Evolutionary conservation across 2,888 invertebrate genomes (phyloP).

Genomic region (Trissolcus japonicus): DNA sequence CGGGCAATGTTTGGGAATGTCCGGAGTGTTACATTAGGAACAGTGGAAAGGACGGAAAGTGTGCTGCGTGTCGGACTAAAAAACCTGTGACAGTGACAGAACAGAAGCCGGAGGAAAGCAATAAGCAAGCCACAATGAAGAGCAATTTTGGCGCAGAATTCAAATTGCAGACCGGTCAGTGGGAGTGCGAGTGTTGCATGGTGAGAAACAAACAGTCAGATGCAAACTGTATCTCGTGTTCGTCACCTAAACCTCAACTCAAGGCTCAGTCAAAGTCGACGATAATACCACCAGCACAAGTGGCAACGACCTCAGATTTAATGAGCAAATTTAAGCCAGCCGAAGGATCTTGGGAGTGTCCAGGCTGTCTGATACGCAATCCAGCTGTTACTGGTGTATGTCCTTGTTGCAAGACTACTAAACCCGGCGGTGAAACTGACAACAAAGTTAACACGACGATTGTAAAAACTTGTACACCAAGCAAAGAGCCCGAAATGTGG

Average conservation of each 20-base stretch:
- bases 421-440: conserved; percentile 63
- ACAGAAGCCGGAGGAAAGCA: neutral
- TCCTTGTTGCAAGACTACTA: conserved; percentile 78
- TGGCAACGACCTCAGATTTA: neutral
- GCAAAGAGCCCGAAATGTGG: conserved; percentile 75
- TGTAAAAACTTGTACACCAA: neutral
- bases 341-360: conserved; percentile 82
- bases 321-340: conserved; percentile 75
- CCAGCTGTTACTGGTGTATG: conserved; percentile 76
- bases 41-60: conserved; percentile 25
- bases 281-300: too few relatives aligned
- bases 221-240: conserved; percentile 73
- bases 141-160: conserved; percentile 62
- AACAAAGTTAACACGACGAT: conserved; percentile 14
- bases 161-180: conserved; percentile 67
- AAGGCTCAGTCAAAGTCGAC: neutral
- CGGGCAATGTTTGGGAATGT: conserved; percentile 39
- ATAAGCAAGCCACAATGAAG: neutral
- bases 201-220: conserved; percentile 77
- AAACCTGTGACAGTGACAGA: conserved; percentile 64
- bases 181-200: conserved; percentile 82
- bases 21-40: conserved; percentile 39
- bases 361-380: conserved; percentile 81
- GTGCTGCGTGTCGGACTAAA: conserved; percentile 59
- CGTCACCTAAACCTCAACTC: conserved; percentile 36